These are phyloP conservation scores for Tachina fera DNA, from an alignment of 2,888 invertebrate genomes.

Conservation along the genomic window DNA sequence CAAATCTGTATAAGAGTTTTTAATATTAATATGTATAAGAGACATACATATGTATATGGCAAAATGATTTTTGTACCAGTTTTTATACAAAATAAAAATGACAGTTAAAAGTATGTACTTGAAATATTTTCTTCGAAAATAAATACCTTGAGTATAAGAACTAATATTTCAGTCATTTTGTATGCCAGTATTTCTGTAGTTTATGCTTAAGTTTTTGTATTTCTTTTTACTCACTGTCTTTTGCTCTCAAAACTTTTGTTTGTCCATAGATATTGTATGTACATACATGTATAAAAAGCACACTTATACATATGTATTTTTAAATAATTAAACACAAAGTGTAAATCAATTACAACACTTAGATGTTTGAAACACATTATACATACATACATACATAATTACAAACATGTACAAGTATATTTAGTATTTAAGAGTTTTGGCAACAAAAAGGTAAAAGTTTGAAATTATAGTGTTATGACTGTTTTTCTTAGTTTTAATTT, in stretches of 20 bases:
- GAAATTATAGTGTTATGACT: slow-evolving; percentile 47
- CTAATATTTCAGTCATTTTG: background rate
- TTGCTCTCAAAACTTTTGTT: background rate
- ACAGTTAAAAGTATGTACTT: background rate
- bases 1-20: slow-evolving; percentile 3
- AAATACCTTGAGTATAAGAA: background rate
- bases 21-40: background rate
- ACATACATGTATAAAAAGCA: slow-evolving; percentile 25
- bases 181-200: background rate
- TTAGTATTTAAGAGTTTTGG: slow-evolving; percentile 19
- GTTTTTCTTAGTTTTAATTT: too few relatives aligned
- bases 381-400: slow-evolving; percentile 43
- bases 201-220: slow-evolving; percentile 30
- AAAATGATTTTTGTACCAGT: background rate
- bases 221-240: background rate
- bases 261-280: background rate
- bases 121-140: background rate
- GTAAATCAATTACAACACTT: slow-evolving; percentile 68
- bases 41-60: background rate
- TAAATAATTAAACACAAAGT: slow-evolving; percentile 57
- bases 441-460: slow-evolving; percentile 52
- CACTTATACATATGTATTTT: slow-evolving; percentile 36
- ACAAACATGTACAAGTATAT: slow-evolving; percentile 65
- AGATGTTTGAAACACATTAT: slow-evolving; percentile 54
- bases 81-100: background rate